Evolutionary conservation across 2,888 invertebrate species (phyloP).

Genomic region (Ectemnius cavifrons): DNA sequence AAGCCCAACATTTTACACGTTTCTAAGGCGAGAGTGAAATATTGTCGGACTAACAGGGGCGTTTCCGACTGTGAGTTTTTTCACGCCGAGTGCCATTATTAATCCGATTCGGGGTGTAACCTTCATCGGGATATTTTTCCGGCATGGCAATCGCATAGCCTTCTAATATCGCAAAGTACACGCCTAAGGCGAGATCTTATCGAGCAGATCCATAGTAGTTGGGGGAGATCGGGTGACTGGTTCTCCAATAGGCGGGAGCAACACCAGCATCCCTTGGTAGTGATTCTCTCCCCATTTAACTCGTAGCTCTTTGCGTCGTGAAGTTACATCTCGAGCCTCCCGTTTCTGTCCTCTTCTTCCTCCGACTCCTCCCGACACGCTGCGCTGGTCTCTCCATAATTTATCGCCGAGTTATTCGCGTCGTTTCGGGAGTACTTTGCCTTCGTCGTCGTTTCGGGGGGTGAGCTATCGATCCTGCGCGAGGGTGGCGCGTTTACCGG

Average conservation of each 20-base stretch:
- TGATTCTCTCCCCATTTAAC: background rate
- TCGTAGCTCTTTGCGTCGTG: no score
- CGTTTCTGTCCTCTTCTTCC: background rate
- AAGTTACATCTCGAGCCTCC: background rate
- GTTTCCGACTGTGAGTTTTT: background rate
- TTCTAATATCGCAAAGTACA: background rate
- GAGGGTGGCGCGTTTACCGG: constrained; percentile 38
- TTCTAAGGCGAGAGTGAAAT: constrained; percentile 1
- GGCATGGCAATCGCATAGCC: constrained; percentile 1
- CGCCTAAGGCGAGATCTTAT: background rate
- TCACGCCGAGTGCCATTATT: background rate
- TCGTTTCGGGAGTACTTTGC: constrained; percentile 51
- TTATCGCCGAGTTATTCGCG: constrained; percentile 48
- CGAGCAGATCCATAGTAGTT: background rate
- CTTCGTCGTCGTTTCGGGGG: constrained; percentile 35
- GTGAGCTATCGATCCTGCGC: constrained; percentile 47
- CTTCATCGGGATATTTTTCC: background rate
- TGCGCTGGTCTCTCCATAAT: constrained; percentile 45
- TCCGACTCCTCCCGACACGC: background rate
- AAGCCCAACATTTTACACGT: background rate
- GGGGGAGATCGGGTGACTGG: background rate
- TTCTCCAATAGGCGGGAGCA: background rate
- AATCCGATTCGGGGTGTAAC: background rate
- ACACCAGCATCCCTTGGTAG: background rate
- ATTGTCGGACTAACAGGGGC: background rate